A percentile compares a stretch with the other conserved stretches of the same genome.
These are phyloP conservation scores for Hipparchia sbordonii DNA, from an alignment of 2,888 invertebrate species.

Conservation along the genomic window DNA sequence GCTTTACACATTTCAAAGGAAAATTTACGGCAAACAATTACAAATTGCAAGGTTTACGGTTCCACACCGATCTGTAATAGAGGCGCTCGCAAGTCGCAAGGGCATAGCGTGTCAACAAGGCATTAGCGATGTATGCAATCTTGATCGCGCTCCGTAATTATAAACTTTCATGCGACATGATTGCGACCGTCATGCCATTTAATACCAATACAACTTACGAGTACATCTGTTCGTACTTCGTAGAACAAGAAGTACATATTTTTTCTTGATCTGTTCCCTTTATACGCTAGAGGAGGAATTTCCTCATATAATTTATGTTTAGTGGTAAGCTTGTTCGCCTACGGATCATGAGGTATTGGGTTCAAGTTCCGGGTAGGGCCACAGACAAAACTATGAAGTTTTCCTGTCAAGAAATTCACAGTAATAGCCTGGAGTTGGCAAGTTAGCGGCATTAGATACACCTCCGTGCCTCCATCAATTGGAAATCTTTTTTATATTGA, in stretches of 20 bases:
- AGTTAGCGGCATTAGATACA: too few relatives aligned
- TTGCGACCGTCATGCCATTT: constrained; percentile 39
- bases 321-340: too few relatives aligned
- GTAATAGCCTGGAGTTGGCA: too few relatives aligned
- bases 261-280: background rate
- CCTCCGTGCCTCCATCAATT: too few relatives aligned
- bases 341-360: background rate
- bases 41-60: constrained; percentile 19
- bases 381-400: too few relatives aligned
- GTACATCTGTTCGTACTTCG: constrained; percentile 28
- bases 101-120: constrained; percentile 59
- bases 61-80: constrained; percentile 30
- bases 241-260: background rate
- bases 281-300: too few relatives aligned
- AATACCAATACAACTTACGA: constrained; percentile 35
- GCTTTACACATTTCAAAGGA: background rate
- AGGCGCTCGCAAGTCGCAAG: constrained; percentile 40
- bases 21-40: background rate
- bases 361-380: too few relatives aligned
- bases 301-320: too few relatives aligned
- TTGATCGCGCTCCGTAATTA: constrained; percentile 55
- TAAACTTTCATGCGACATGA: constrained; percentile 48
- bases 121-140: constrained; percentile 54
- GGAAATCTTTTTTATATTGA: too few relatives aligned
- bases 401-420: too few relatives aligned